A percentile compares a stretch with the other conserved stretches of the same genome.
These are phyloP conservation scores for Neomicropteryx cornuta DNA, from an alignment of 1,140 invertebrate species.

Conservation along the genomic window DNA sequence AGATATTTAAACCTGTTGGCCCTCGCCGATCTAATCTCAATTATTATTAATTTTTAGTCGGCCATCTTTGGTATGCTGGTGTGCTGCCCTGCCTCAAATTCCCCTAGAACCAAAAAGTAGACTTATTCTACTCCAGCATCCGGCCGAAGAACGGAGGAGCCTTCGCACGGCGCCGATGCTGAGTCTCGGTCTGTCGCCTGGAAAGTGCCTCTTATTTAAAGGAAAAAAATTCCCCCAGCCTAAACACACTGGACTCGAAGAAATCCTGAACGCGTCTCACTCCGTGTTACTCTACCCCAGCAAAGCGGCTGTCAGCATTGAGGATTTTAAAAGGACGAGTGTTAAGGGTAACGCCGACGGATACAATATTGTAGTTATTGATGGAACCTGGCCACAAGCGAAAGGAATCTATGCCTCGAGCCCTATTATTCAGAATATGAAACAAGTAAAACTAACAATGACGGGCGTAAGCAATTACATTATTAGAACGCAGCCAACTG, in stretches of 20 bases:
- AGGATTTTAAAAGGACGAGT: constrained; percentile 24
- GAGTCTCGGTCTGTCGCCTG: constrained; percentile 54
- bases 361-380: constrained; percentile 79
- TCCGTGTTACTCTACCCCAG: constrained; percentile 79
- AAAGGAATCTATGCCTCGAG: constrained; percentile 73
- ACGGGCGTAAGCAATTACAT: constrained; percentile 73
- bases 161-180: constrained; percentile 85
- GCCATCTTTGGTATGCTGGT: constrained; percentile 83
- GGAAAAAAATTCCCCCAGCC: constrained; percentile 72
- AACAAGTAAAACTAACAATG: constrained; percentile 66
- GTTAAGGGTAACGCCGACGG: constrained; percentile 24
- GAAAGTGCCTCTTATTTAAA: constrained; percentile 67
- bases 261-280: constrained; percentile 56
- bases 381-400: constrained; percentile 92
- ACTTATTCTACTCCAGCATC: constrained; percentile 82
- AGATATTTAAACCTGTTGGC: not conserved
- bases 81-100: constrained; percentile 60
- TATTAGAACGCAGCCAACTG: constrained; percentile 85
- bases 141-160: constrained; percentile 82
- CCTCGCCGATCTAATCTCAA: not conserved
- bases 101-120: constrained; percentile 54
- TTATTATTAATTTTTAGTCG: constrained; percentile 47
- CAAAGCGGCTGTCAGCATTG: constrained; percentile 53
- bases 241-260: constrained; percentile 52
- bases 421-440: constrained; percentile 50